Conservation (phyloP, 2,888 invertebrate species). For the Diabrotica balteata region DNA sequence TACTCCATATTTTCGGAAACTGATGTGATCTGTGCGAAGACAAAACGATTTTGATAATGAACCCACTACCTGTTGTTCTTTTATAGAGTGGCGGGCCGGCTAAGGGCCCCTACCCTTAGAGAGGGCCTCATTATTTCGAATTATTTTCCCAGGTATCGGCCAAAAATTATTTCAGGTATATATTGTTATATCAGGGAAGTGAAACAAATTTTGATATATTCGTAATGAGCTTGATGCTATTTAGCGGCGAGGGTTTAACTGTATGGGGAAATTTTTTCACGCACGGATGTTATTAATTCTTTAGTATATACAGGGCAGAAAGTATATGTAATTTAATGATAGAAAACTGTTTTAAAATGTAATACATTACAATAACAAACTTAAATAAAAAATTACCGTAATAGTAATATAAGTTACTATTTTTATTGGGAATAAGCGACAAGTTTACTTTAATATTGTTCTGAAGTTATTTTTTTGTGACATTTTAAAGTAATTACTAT, state of each 20-base stretch:
- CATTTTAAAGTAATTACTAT: too few species aligned
- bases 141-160: slow-evolving; percentile 23
- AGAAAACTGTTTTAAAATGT: too few species aligned
- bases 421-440: too few species aligned
- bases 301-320: not conserved
- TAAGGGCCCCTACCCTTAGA: slow-evolving; percentile 38
- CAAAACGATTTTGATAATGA: slow-evolving; percentile 36
- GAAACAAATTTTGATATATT: slow-evolving; percentile 27
- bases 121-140: slow-evolving; percentile 22
- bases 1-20: slow-evolving; percentile 40
- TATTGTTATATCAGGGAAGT: slow-evolving; percentile 17
- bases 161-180: slow-evolving; percentile 26
- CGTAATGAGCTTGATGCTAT: slow-evolving; percentile 21
- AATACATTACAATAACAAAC: too few species aligned
- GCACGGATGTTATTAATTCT: slow-evolving; percentile 10
- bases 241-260: slow-evolving; percentile 14
- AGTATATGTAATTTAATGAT: not conserved
- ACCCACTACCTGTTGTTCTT: slow-evolving; percentile 52
- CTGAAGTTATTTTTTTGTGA: too few species aligned
- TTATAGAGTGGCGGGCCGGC: slow-evolving; percentile 37
- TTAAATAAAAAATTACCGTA: too few species aligned
- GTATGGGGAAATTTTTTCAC: slow-evolving; percentile 10
- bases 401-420: too few species aligned
- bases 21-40: slow-evolving; percentile 14
- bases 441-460: too few species aligned